These are phyloP conservation scores for Hemiscyllium ocellatum DNA, from an alignment of 2,113 vertebrate species.

Conservation along the genomic window DNA sequence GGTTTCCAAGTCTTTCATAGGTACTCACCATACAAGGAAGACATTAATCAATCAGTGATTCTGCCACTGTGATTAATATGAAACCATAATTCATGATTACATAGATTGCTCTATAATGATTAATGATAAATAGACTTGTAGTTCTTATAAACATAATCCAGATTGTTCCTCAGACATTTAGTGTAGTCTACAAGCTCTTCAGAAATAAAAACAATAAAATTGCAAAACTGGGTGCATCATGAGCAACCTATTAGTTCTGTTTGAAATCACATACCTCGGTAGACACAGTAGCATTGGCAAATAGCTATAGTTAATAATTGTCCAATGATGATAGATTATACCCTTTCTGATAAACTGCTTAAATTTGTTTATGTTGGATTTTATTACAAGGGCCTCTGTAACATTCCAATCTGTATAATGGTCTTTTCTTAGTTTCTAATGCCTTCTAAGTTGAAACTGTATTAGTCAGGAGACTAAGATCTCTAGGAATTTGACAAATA, in stretches of 20 bases:
- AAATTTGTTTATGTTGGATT: not conserved
- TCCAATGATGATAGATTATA: not conserved
- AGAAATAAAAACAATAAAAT: not conserved
- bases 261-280: not conserved
- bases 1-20: not conserved
- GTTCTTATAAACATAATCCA: not conserved
- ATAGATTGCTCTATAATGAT: not conserved
- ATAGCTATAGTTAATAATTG: not conserved
- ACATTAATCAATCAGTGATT: too few relatives aligned
- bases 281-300: not conserved
- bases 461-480: not conserved
- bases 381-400: not conserved
- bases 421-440: not conserved
- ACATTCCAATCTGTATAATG: not conserved
- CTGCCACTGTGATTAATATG: constrained; percentile 1
- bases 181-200: not conserved
- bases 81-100: not conserved
- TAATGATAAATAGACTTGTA: not conserved
- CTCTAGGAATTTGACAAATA: not conserved
- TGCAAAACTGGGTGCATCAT: not conserved
- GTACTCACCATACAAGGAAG: not conserved
- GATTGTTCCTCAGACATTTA: not conserved
- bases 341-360: not conserved
- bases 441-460: not conserved
- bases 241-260: not conserved